phyloP scores from a whole-genome alignment of 2,113 vertebrate genomes.

The Pyxicephalus adspersus region DNA sequence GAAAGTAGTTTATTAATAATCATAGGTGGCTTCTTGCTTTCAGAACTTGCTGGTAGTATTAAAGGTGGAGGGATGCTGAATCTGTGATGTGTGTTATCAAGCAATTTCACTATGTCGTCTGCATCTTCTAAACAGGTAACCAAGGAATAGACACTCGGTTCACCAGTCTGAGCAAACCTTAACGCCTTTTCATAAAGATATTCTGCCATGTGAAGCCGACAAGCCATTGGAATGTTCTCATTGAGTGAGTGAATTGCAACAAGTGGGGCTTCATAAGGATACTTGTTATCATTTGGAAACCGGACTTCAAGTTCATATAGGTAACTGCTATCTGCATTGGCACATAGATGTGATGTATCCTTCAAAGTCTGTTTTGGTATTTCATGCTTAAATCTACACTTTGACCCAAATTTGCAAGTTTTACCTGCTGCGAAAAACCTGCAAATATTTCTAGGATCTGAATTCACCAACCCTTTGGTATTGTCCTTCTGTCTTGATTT shows the following conservation, averaged over 20 bases:
- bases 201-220: conserved; percentile 85
- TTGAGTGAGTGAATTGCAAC: conserved; percentile 91
- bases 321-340: conserved; percentile 63
- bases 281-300: conserved; percentile 86
- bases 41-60: conserved; percentile 51
- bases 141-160: conserved; percentile 88
- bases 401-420: conserved; percentile 85
- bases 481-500: conserved; percentile 60
- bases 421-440: conserved; percentile 84
- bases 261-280: conserved; percentile 89
- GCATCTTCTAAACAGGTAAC: conserved; percentile 88
- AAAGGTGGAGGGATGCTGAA: conserved; percentile 79
- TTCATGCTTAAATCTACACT: conserved; percentile 88
- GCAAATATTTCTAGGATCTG: conserved; percentile 74
- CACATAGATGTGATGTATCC: conserved; percentile 73
- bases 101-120: conserved; percentile 74
- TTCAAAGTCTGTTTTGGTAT: conserved; percentile 71
- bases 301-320: conserved; percentile 91
- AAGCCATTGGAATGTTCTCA: conserved; percentile 79
- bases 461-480: conserved; percentile 55
- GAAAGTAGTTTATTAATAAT: conserved; percentile 55
- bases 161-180: conserved; percentile 75
- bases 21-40: conserved; percentile 30
- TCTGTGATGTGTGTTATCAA: conserved; percentile 82
- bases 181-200: conserved; percentile 85